Base-by-base conservation (phyloP, 2,888 invertebrate genomes). In the Pterostichus madidus region DNA sequence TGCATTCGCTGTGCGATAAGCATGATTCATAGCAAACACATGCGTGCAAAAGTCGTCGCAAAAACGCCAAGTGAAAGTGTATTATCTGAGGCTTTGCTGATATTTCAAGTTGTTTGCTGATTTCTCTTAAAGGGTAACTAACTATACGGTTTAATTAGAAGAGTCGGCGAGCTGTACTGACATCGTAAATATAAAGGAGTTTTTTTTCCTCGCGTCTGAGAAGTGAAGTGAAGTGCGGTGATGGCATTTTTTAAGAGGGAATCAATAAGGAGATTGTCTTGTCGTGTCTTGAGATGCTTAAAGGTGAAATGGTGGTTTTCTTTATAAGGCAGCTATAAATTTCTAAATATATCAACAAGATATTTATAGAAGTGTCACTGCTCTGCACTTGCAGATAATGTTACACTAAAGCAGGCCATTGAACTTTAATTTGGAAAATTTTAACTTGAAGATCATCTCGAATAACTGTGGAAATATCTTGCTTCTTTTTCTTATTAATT, bases 51-150 rank as follows among this genome's bases (percentile, higher is more conserved):
- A 10, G n/a, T n/a, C n/a, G 64, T 32, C 31, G 64, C 49, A 49
- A 31, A 31, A 59, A 31, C 39, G 32, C 32, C 64, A n/a, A 64
- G 64, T 64, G 64, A 64, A 64, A 64, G 64, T 64, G 64, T 64
- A 64, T 64, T 64, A 64, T 64, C 64, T 64, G n/a, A 10, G 10
- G 11, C 64, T 24, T 24, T 11, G 13, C 32, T 35, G 64, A 64
- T 64, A 64, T 64, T 64, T 64, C 64, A 64, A 64, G 64, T 64
- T 64, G 59, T 59, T 59, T 31, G 64, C 64, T 32, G 64, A 64
- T 64, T 64, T 64, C 64, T 64, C 35, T 64, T 64, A 64, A 64
- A 64, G 64, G 64, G 64, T 64, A 64, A 64, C 64, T 64, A 64
- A 64, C 64, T 64, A 6, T 5, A 11, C 32, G 59, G 64, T 64